phyloP scores from a whole-genome alignment of 2,888 invertebrate species.

The Brenthis daphne region DNA sequence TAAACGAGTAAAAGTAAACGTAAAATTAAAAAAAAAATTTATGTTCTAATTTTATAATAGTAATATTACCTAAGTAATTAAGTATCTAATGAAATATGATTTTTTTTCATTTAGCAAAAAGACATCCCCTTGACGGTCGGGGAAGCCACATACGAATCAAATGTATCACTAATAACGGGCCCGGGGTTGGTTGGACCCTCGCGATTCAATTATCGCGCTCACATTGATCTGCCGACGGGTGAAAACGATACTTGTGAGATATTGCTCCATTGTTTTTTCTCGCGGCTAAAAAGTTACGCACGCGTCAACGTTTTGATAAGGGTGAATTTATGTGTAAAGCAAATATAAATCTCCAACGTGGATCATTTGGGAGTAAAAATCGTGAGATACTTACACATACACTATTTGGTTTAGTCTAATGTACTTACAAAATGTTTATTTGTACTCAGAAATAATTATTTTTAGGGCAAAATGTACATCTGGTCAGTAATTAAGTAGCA shows the following conservation, averaged over 20 bases:
- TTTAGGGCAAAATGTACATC: too few species aligned
- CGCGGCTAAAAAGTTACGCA: slow-evolving; percentile 75
- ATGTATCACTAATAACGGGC: slow-evolving; percentile 70
- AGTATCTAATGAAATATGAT: slow-evolving; percentile 28
- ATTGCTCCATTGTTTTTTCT: slow-evolving; percentile 82
- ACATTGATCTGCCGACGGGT: slow-evolving; percentile 71
- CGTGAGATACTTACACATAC: slow-evolving; percentile 22
- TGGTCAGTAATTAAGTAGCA: too few species aligned
- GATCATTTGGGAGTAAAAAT: slow-evolving; percentile 12
- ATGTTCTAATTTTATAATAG: neutral
- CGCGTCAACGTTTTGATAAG: slow-evolving; percentile 61
- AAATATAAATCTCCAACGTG: slow-evolving; percentile 24
- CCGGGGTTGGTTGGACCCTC: slow-evolving; percentile 64
- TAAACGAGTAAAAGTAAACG: too few species aligned
- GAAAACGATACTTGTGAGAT: slow-evolving; percentile 83
- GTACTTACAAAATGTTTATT: too few species aligned
- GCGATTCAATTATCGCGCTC: slow-evolving; percentile 77
- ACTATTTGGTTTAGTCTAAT: neutral
- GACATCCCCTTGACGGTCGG: slow-evolving; percentile 42
- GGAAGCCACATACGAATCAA: slow-evolving; percentile 68
- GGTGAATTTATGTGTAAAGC: slow-evolving; percentile 41
- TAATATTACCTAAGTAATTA: slow-evolving; percentile 18
- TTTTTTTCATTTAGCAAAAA: slow-evolving; percentile 31
- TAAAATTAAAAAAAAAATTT: neutral
- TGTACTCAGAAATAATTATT: too few species aligned